Evolutionary conservation across 2,113 vertebrate species (phyloP).

Genomic region (Collichthys lucidus): DNA sequence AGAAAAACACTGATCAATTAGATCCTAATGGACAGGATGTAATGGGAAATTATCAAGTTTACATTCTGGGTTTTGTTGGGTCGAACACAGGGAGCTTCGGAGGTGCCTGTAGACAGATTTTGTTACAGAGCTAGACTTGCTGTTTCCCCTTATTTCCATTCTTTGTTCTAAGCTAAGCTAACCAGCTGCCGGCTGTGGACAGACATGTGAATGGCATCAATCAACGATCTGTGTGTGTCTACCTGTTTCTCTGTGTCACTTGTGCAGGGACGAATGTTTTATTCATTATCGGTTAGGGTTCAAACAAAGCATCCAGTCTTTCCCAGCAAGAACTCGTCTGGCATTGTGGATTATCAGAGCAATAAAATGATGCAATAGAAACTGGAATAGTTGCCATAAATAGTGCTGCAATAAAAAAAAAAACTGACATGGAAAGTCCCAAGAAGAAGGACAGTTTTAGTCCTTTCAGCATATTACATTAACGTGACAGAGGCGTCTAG

Average conservation of each 20-base stretch:
- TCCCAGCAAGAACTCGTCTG: neutral
- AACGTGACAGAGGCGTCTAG: too few species aligned
- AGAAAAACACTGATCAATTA: neutral
- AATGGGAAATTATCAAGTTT: too few species aligned
- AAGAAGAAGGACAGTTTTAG: too few species aligned
- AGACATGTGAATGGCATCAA: too few species aligned
- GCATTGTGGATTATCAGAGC: neutral
- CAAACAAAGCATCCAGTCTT: neutral
- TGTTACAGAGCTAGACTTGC: neutral
- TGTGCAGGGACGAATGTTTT: neutral
- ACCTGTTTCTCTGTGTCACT: too few species aligned
- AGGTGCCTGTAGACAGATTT: neutral
- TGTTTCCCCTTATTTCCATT: neutral
- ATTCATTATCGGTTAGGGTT: neutral
- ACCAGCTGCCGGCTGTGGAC: neutral
- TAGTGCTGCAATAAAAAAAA: too few species aligned
- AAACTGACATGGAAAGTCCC: too few species aligned
- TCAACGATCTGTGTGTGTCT: too few species aligned
- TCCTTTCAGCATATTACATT: too few species aligned
- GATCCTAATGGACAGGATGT: neutral
- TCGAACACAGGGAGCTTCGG: neutral
- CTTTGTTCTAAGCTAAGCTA: neutral
- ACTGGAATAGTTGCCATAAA: neutral
- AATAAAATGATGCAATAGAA: neutral
- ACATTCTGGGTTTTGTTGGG: too few species aligned